Evolutionary conservation across 1,140 invertebrate species (phyloP).

Genomic region (Drosophila biarmipes): DNA sequence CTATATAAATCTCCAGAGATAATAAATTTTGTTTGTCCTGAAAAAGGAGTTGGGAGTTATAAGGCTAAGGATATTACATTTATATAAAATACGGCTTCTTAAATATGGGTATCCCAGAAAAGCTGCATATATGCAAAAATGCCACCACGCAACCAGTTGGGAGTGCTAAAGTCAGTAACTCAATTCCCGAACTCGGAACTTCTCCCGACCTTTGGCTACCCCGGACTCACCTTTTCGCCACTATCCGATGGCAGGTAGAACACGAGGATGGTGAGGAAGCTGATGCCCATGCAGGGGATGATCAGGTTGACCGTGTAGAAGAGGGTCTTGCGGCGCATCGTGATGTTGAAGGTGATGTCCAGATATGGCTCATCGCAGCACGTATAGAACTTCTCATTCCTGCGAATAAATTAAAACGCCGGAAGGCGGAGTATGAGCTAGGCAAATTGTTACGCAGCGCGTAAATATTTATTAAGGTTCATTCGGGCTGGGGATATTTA

Average conservation of each 20-base stretch:
- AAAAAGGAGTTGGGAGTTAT: neutral
- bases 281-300: conserved; percentile 98
- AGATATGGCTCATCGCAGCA: conserved; percentile 98
- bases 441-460: conserved; percentile 33
- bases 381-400: conserved; percentile 97
- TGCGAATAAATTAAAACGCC: conserved; percentile 84
- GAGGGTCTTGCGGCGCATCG: conserved; percentile 97
- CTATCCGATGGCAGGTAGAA: conserved; percentile 99
- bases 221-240: conserved; percentile 96
- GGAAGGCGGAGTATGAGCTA: conserved; percentile 1
- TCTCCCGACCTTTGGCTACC: neutral
- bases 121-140: too few relatives aligned
- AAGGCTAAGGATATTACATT: neutral
- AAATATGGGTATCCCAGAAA: too few relatives aligned
- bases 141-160: too few relatives aligned
- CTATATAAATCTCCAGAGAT: too few relatives aligned
- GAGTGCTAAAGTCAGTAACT: too few relatives aligned
- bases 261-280: conserved; percentile 98
- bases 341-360: conserved; percentile 99
- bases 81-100: too few relatives aligned
- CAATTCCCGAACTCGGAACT: neutral
- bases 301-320: conserved; percentile 99
- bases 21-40: too few relatives aligned
- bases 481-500: conserved; percentile 27
- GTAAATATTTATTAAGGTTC: conserved; percentile 60